phyloP scores from a whole-genome alignment of 2,797 vertebrate species.

The Cyprinella venusta region DNA sequence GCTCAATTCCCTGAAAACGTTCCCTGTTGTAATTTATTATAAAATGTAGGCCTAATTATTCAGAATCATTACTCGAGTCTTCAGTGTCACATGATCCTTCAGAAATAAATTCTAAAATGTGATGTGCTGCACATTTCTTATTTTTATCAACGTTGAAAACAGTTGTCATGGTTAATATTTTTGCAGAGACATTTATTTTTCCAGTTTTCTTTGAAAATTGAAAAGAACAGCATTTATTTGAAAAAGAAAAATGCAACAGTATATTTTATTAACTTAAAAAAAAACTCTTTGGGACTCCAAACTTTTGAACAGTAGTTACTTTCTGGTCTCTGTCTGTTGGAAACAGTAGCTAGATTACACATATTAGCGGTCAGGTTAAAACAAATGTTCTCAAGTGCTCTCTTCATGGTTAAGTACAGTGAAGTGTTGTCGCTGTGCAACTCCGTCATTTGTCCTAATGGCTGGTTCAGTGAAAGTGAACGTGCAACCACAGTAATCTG shows the following conservation, averaged over 20 bases:
- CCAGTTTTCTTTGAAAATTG: not conserved
- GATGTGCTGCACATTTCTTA: too few relatives aligned
- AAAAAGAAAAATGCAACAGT: not conserved
- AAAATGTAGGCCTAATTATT: not conserved
- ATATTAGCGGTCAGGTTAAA: constrained; percentile 1
- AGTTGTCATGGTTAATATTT: not conserved
- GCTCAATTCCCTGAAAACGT: too few relatives aligned
- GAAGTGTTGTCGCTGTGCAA: constrained; percentile 42
- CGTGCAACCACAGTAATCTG: constrained; percentile 72
- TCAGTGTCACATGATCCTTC: not conserved
- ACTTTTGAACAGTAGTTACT: not conserved
- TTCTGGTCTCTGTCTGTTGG: not conserved
- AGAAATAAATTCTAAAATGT: not conserved
- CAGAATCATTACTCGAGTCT: not conserved
- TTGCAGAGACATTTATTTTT: not conserved
- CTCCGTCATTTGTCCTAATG: constrained; percentile 58
- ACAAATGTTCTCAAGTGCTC: not conserved
- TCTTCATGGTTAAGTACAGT: not conserved
- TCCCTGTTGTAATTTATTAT: not conserved
- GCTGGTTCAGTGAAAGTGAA: constrained; percentile 62
- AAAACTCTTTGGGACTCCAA: not conserved
- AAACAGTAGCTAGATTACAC: not conserved
- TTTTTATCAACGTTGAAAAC: too few relatives aligned
- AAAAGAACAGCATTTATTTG: not conserved
- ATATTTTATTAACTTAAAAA: not conserved